Evolutionary conservation across 2,113 vertebrate genomes (phyloP), one percentile per base, ranked within the genome.

Genomic region (Lophotis ruficrista): DNA sequence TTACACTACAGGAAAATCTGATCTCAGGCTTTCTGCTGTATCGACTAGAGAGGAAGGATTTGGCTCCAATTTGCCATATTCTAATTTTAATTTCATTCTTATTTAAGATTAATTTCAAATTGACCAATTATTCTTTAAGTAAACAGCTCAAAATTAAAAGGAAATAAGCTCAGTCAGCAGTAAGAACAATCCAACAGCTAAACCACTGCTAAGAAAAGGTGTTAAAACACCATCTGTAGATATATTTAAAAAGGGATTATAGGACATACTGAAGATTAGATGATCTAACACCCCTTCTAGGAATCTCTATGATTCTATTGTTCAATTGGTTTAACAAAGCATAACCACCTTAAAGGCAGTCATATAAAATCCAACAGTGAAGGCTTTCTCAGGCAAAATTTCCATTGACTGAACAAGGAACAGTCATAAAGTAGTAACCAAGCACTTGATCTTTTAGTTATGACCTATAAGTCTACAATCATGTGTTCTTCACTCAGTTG

Each of bases 31-130:
- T 78, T 83, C 84, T 51, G 28, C 35, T 93, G 16, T 73, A n/a
- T 9, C 30, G 20, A 70, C 16, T 58, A 45, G 27, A 54, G 56
- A 86, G 68, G 43, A 48, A 94, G 83, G 83, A 95, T 96, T 95
- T 93, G 68, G 33, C 82, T 90, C 60, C 56, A 77, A 68, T 93
- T 92, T 97, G 64, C 64, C 4, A 10, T 84, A 45, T 86, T 93
- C 51, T 81, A 78, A 79, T 76, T 93, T 92, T 71, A 95, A 90
- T 97, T 93, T 96, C 38, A 73, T 83, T 69, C 85, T 94, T 93
- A 78, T 94, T 94, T 92, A 96, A 93, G 79, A 92, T 96, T 97
- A 96, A 96, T 96, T 95, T 88, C 80, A 95, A 96, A 94, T 89
- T 96, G 96, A 97, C 92, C 90, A 93, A 90, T 94, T 93, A 95